Evolutionary conservation across 2,797 vertebrate genomes (phyloP).

Genomic region (Delichon dasypus): DNA sequence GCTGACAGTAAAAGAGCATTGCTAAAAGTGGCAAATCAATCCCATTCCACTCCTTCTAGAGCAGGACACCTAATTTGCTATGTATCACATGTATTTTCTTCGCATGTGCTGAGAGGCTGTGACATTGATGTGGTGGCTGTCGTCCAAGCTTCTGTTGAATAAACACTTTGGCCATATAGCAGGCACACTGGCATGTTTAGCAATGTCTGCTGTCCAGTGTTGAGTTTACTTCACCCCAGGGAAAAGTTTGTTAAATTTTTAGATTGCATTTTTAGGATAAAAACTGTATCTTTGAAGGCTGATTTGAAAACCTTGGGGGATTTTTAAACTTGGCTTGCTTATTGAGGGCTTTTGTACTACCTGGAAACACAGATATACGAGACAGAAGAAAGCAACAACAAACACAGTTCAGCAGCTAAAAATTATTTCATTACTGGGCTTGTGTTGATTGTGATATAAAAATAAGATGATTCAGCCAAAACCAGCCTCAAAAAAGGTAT

Average conservation of each 20-base stretch:
- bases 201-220: slow-evolving; percentile 58
- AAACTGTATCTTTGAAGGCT: slow-evolving; percentile 45
- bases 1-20: slow-evolving; percentile 83
- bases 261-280: slow-evolving; percentile 11
- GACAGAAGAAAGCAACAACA: slow-evolving; percentile 11
- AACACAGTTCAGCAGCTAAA: not conserved
- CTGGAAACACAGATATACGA: not conserved
- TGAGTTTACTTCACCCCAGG: slow-evolving; percentile 52
- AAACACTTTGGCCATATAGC: slow-evolving; percentile 84
- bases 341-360: not conserved
- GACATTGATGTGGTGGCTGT: slow-evolving; percentile 84
- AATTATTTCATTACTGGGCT: not conserved
- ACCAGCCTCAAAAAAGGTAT: not conserved
- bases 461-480: slow-evolving; percentile 1
- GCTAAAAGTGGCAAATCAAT: slow-evolving; percentile 80
- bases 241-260: slow-evolving; percentile 61
- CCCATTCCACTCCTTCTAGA: slow-evolving; percentile 78
- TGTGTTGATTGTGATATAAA: not conserved
- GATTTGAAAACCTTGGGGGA: slow-evolving; percentile 29
- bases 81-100: slow-evolving; percentile 86
- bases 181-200: slow-evolving; percentile 79
- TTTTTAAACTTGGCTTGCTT: slow-evolving; percentile 13
- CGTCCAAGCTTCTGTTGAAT: slow-evolving; percentile 87
- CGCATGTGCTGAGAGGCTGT: slow-evolving; percentile 81
- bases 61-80: slow-evolving; percentile 88